phyloP scores from a whole-genome alignment of 2,888 invertebrate genomes.

The Cremastinae sp. region DNA sequence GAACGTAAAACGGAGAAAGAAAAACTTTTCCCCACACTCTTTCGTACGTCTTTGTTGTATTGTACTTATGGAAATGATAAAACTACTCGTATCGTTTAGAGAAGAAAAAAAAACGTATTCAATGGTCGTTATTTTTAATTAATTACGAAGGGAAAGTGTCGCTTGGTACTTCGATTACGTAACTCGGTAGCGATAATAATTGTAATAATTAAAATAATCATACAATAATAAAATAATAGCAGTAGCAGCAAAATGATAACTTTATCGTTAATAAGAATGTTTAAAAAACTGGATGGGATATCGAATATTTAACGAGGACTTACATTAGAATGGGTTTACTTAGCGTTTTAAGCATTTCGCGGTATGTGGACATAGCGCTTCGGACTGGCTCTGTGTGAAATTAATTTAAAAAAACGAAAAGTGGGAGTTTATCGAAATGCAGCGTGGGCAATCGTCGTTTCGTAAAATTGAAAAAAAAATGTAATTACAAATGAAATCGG shows the following conservation, averaged over 20 bases:
- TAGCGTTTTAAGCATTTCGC: slow-evolving; percentile 58
- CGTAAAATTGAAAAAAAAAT: slow-evolving; percentile 3
- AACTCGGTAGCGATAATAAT: slow-evolving; percentile 44
- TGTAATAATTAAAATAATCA: slow-evolving; percentile 26
- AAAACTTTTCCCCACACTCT: slow-evolving; percentile 26
- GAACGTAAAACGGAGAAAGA: slow-evolving; percentile 40
- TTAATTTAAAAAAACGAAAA: slow-evolving; percentile 19
- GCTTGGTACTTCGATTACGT: slow-evolving; percentile 46
- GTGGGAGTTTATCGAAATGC: background rate
- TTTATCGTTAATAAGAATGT: slow-evolving; percentile 44
- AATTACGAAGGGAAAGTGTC: slow-evolving; percentile 53
- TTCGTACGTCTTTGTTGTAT: slow-evolving; percentile 68
- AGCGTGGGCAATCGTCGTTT: slow-evolving; percentile 3
- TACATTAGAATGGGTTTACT: slow-evolving; percentile 45
- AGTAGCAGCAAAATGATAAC: background rate
- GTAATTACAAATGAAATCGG: background rate
- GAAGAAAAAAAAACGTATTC: slow-evolving; percentile 32
- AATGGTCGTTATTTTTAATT: slow-evolving; percentile 52
- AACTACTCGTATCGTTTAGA: slow-evolving; percentile 34
- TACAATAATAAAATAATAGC: slow-evolving; percentile 35
- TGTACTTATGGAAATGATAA: slow-evolving; percentile 68
- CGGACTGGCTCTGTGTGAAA: slow-evolving; percentile 56
- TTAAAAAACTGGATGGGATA: slow-evolving; percentile 54
- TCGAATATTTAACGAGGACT: slow-evolving; percentile 54
- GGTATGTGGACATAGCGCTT: slow-evolving; percentile 54